These are phyloP conservation scores for Nothocercus nigrocapillus DNA, from an alignment of 2,113 vertebrate species.

Conservation along the genomic window DNA sequence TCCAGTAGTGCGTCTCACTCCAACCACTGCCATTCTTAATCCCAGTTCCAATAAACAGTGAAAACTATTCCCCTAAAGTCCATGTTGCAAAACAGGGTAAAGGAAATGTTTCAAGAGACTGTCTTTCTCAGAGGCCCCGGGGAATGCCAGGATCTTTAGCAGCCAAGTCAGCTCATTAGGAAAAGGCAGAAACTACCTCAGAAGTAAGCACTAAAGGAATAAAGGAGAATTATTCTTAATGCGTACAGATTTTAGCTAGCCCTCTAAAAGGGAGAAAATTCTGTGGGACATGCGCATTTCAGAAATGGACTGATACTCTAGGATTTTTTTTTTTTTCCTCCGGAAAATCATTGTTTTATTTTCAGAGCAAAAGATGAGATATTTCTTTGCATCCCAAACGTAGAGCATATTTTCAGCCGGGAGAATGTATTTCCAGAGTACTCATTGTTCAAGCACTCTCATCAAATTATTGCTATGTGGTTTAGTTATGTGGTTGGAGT, in stretches of 20 bases:
- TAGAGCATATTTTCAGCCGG: not conserved
- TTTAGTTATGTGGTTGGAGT: not conserved
- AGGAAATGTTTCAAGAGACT: not conserved
- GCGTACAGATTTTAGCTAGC: not conserved
- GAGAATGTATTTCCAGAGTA: not conserved
- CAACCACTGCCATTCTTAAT: slow-evolving; percentile 36
- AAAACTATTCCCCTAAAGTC: slow-evolving; percentile 10
- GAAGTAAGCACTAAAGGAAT: not conserved
- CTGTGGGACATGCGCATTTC: not conserved
- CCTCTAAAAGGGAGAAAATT: not conserved
- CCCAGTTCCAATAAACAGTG: slow-evolving; percentile 16
- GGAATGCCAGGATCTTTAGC: not conserved
- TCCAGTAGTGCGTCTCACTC: slow-evolving; percentile 24
- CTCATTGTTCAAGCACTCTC: not conserved
- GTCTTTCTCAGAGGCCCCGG: not conserved
- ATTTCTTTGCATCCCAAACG: not conserved
- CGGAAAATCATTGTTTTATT: not conserved
- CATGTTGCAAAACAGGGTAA: not conserved
- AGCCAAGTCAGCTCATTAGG: not conserved
- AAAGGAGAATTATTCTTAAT: not conserved
- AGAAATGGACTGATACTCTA: not conserved
- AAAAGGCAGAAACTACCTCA: not conserved
- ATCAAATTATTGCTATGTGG: not conserved
- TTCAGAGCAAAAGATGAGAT: not conserved
- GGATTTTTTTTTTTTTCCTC: not conserved